A percentile compares a stretch with the other conserved stretches of the same genome.
phyloP scores from a whole-genome alignment of 2,888 invertebrate genomes.

The Zaprionus bogoriensis region DNA sequence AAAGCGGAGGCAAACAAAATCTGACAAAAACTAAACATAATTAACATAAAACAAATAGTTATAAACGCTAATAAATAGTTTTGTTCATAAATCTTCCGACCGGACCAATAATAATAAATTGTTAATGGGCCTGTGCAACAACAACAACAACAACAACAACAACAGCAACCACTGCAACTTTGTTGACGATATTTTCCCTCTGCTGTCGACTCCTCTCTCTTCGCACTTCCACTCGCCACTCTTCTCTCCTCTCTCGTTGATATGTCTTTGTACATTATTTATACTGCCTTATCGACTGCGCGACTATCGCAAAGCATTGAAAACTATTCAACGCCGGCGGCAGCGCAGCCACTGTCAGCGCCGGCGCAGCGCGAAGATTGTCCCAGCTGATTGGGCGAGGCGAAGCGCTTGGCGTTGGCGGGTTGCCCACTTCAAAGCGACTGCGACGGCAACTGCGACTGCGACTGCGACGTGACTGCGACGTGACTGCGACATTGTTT shows the following conservation, averaged over 20 bases:
- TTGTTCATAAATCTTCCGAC: slow-evolving; percentile 56
- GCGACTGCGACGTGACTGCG: slow-evolving; percentile 26
- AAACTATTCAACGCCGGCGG: slow-evolving; percentile 31
- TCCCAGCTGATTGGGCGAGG: slow-evolving; percentile 58
- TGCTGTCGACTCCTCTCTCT: not conserved
- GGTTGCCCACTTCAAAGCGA: slow-evolving; percentile 66
- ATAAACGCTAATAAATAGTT: slow-evolving; percentile 41
- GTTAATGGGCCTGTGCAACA: slow-evolving; percentile 13
- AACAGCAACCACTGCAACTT: not conserved
- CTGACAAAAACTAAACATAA: slow-evolving; percentile 47
- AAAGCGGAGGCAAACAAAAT: slow-evolving; percentile 37
- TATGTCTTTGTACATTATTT: slow-evolving; percentile 36
- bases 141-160: not conserved
- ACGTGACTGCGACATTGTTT: slow-evolving; percentile 68
- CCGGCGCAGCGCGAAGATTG: slow-evolving; percentile 42
- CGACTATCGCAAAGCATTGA: slow-evolving; percentile 23
- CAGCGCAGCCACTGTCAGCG: slow-evolving; percentile 14
- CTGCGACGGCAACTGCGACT: slow-evolving; percentile 10
- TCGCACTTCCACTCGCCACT: not conserved
- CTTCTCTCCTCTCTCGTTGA: not conserved
- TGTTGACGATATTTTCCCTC: not conserved
- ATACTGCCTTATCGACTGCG: slow-evolving; percentile 46
- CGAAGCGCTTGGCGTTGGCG: slow-evolving; percentile 40
- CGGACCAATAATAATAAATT: slow-evolving; percentile 31
- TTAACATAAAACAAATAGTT: slow-evolving; percentile 60